Base-by-base conservation (phyloP, 2,113 vertebrate genomes). In the Tamias sibiricus region DNA sequence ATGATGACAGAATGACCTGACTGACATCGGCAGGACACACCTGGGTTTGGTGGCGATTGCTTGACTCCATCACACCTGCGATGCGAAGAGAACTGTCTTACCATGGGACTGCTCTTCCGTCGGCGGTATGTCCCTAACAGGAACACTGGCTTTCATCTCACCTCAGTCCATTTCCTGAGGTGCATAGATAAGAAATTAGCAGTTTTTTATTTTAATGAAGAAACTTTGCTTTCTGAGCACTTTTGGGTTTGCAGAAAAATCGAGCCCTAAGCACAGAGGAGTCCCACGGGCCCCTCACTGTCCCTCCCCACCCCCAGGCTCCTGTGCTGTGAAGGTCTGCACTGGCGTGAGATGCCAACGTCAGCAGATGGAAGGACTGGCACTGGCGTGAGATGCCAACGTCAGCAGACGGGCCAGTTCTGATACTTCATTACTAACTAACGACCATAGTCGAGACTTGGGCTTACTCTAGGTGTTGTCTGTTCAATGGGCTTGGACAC, bases 141-240 rank as follows among this genome's bases (percentile, higher is more conserved):
- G 49, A 30, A n/a, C 19, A 28, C 8, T 40, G 75, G 40, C 24
- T 87, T 87, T 35, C 19, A 2, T 57, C 37, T 90, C 32, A 8
- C 54, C 10, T 76, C 32, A 19, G 57, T 35, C n/a, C 30, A 68
- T 90, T 57, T 90, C 76, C 32, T 83, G 37, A 90, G 24, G 2
- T 68, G 44, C 37, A 26, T 84, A 57, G 47, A 69, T 42, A 57
- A 84, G 54, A 94, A 90, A 68, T 52, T 76, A 47, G n/a, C 10
- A n/a, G 17, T 76, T 84, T 76, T 84, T 94, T 87, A 59, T 47
- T 87, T 87, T 79, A 57, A 59, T 37, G 35, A 69, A 77, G 47
- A 77, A 77, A 20, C 13, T 59, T 44, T 52, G 68, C 42, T 28
- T 92, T 83, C 37, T 20, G 66, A 20, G 16, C 35, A 20, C 24